Base-by-base conservation (phyloP, 2,113 vertebrate species). In the Strix aluco region DNA sequence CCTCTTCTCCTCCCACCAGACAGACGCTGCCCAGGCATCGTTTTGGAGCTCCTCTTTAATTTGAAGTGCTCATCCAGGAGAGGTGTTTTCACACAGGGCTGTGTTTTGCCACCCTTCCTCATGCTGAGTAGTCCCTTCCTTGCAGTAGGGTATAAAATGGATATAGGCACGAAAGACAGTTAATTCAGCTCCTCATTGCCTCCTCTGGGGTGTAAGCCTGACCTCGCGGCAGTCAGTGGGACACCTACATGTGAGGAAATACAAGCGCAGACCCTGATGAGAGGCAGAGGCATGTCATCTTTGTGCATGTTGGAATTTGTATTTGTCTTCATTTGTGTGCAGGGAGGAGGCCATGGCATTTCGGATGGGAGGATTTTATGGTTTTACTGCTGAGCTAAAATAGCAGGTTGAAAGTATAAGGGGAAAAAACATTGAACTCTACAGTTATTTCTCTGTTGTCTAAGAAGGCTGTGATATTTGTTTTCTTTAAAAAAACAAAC, bases 351-450 rank as follows among this genome's bases (percentile, higher is more conserved):
- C 79, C 52, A 4, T 1, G 2, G 74, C 54, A 40, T 65, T 91
- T 80, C 0, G 1, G 54, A 85, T 51, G 61, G 78, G 81, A 95
- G 81, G 74, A 73, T 87, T 97, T 89, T 86, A 69, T 73, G 78
- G 73, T 69, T 90, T 70, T 73, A 62, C 66, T 55, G 66, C 81
- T 94, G 93, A 84, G 94, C 36, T 94, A 42, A 96, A 93, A 94
- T 82, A 95, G 62, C 80, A 92, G 71, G 79, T 92, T 82, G 73
- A 58, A 94, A 88, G 59, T 29, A 47, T 5, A 58, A 87, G 55
- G 61, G 2, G 4, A 62, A 62, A 52, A 61, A 80, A 18, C 66
- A 38, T 7, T 0, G 5, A 69, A 42, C n/a, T n/a, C 20, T 55
- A 49, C 72, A 59, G 63, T 71, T 85, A 79, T 66, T 77, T 62